These are phyloP conservation scores for Stichodactyla mertensii DNA, from an alignment of 64 coral and sea anemone species.

Conservation along the genomic window DNA sequence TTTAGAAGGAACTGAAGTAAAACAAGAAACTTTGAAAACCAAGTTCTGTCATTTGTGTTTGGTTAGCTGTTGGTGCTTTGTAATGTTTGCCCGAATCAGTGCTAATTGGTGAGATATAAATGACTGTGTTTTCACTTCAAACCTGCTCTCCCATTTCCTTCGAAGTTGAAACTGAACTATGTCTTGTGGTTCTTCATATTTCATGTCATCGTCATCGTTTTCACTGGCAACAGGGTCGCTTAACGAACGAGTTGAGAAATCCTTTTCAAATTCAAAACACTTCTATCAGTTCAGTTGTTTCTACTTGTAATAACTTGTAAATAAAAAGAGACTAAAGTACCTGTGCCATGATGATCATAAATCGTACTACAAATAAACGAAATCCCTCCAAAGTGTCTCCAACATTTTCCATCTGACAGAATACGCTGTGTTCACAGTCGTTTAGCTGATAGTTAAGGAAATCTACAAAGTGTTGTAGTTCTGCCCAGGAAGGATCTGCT, in stretches of 20 bases:
- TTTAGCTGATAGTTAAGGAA: conserved; percentile 60
- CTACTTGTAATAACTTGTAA: not conserved
- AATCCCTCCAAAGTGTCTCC: conserved; percentile 51
- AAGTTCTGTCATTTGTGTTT: no score
- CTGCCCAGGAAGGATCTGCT: conserved; percentile 44
- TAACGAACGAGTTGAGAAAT: conserved; percentile 45
- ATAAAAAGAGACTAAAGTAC: no score
- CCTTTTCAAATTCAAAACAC: conserved; percentile 13
- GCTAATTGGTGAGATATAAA: no score
- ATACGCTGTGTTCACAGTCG: conserved; percentile 34
- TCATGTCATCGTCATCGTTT: not conserved
- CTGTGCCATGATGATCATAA: conserved; percentile 43
- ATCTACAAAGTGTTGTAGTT: conserved; percentile 44
- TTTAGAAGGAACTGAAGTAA: no score
- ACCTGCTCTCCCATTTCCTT: conserved; percentile 77
- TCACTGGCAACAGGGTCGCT: not conserved
- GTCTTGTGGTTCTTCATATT: not conserved
- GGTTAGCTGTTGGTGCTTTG: no score
- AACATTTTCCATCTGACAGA: conserved; percentile 48
- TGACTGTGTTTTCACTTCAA: not conserved
- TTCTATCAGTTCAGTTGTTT: not conserved
- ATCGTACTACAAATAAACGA: conserved; percentile 44
- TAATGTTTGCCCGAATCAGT: no score
- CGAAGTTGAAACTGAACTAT: conserved; percentile 55
- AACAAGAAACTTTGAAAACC: no score